These are phyloP conservation scores for Chrysochloris asiatica DNA, from an alignment of 2,113 vertebrate genomes.

Conservation along the genomic window DNA sequence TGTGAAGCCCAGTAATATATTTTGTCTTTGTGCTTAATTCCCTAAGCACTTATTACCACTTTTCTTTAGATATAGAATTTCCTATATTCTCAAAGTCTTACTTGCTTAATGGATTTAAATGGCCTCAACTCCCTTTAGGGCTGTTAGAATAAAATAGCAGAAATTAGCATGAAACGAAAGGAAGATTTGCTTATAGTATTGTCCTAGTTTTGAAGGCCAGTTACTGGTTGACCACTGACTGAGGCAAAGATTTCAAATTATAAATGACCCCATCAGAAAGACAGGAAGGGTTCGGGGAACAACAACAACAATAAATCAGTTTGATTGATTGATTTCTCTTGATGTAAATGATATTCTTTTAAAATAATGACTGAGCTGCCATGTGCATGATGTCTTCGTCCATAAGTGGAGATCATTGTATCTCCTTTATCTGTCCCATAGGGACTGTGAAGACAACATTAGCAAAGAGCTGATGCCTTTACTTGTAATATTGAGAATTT, in stretches of 20 bases:
- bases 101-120: constrained; percentile 39
- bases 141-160: constrained; percentile 28
- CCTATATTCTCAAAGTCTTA: neutral
- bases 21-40: neutral
- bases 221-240: neutral
- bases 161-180: constrained; percentile 21
- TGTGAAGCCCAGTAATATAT: neutral
- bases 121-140: neutral
- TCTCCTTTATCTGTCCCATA: neutral
- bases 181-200: constrained; percentile 18
- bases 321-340: neutral
- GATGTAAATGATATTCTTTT: neutral
- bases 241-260: constrained; percentile 3
- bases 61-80: neutral
- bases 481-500: neutral
- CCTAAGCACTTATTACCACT: neutral
- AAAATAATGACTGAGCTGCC: neutral
- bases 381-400: neutral
- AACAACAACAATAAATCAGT: neutral
- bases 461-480: neutral
- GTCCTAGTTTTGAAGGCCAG: constrained; percentile 2
- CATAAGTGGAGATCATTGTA: neutral
- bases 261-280: neutral
- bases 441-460: neutral
- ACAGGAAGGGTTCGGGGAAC: neutral